Evolutionary conservation across 2,113 vertebrate genomes (phyloP).

Genomic region (Pitta sordida): DNA sequence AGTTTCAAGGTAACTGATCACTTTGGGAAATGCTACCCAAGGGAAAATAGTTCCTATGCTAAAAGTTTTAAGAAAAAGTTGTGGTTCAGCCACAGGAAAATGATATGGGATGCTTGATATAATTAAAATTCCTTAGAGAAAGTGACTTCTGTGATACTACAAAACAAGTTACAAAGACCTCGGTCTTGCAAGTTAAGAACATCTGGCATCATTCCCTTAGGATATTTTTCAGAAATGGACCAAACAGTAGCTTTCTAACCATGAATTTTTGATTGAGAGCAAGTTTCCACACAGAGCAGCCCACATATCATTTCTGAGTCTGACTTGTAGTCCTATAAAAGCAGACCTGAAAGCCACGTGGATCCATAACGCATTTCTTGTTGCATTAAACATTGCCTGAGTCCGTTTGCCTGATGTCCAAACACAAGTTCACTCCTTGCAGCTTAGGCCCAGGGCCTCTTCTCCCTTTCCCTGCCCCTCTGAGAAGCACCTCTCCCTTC

Average conservation of each 20-base stretch:
- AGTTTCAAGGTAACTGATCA: neutral
- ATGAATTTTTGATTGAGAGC: neutral
- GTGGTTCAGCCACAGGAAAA: neutral
- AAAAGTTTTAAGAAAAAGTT: neutral
- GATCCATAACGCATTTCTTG: neutral
- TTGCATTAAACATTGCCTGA: neutral
- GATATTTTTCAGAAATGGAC: neutral
- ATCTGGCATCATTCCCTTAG: neutral
- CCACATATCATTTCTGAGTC: neutral
- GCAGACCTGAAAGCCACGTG: neutral
- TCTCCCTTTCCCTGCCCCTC: neutral
- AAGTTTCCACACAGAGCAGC: neutral
- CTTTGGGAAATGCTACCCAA: neutral
- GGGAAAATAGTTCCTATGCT: neutral
- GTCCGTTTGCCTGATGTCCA: neutral
- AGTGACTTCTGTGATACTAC: rapidly evolving
- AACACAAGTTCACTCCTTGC: neutral
- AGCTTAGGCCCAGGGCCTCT: neutral
- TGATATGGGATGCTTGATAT: neutral
- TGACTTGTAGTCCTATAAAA: neutral
- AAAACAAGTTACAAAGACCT: neutral
- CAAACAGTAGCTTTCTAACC: neutral
- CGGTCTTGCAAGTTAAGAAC: neutral
- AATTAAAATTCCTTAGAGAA: neutral
- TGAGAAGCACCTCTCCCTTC: neutral